Percentiles rank a stretch among this genome's conserved stretches.
phyloP scores from a whole-genome alignment of 2,888 invertebrate genomes.

The Sphaerophoria taeniata region DNA sequence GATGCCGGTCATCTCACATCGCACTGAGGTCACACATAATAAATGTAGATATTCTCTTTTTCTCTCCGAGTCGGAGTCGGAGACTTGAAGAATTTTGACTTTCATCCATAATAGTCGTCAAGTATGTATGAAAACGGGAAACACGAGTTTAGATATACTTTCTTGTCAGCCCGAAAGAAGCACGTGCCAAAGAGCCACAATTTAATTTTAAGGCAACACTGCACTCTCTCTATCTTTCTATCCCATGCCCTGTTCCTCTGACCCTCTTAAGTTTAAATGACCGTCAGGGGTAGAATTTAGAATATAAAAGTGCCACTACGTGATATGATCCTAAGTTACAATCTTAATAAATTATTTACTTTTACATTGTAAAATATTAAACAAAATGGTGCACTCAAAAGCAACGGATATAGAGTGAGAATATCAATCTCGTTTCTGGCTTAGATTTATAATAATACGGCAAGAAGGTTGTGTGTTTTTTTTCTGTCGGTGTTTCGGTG shows the following conservation, averaged over 20 bases:
- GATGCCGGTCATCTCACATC: constrained; percentile 44
- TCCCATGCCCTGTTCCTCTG: no score
- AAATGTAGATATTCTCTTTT: constrained; percentile 58
- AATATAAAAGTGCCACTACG: constrained; percentile 57
- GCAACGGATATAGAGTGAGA: constrained; percentile 45
- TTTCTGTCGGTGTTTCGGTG: neutral
- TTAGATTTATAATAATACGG: neutral
- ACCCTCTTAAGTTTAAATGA: constrained; percentile 27
- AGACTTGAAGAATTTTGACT: constrained; percentile 26
- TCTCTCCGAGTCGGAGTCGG: constrained; percentile 48
- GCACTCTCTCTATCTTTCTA: constrained; percentile 7
- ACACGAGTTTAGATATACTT: neutral
- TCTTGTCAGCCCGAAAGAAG: constrained; percentile 10
- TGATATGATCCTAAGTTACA: constrained; percentile 55
- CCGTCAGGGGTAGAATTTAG: constrained; percentile 44
- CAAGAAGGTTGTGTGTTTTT: constrained; percentile 19
- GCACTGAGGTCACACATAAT: constrained; percentile 65
- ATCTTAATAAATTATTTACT: constrained; percentile 58
- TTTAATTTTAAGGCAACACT: constrained; percentile 17
- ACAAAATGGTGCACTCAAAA: constrained; percentile 46
- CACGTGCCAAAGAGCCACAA: constrained; percentile 41
- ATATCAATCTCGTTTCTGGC: constrained; percentile 38
- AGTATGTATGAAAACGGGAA: neutral
- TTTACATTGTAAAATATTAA: constrained; percentile 64
- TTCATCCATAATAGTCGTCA: neutral